Conservation (phyloP, 2,797 vertebrate species). For the Heteromormyrus szaboi region DNA sequence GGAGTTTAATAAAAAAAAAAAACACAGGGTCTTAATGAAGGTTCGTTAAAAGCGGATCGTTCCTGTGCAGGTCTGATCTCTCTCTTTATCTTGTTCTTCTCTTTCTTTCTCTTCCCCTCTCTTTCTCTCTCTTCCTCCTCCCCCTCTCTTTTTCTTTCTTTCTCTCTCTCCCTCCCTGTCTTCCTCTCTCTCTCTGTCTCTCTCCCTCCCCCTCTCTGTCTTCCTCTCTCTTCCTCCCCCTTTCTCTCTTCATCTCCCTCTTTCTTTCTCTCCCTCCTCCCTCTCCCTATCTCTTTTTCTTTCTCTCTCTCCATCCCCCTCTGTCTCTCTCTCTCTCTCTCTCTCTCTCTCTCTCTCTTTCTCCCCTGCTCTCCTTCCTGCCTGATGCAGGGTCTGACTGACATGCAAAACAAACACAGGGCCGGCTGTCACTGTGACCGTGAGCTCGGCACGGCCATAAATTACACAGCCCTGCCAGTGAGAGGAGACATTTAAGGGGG, state of each 20-base stretch:
- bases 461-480: not conserved
- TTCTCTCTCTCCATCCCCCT: not conserved
- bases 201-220: not conserved
- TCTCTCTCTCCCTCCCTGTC: not conserved
- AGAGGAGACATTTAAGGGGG: not conserved
- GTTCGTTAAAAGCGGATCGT: not conserved
- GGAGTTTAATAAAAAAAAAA: not conserved
- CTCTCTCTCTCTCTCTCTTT: not conserved
- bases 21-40: not conserved
- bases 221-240: not conserved
- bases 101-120: not conserved
- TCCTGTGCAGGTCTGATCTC: not conserved
- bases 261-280: not conserved
- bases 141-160: not conserved
- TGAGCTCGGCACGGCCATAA: not conserved
- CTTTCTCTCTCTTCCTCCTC: not conserved
- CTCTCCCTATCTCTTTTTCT: not conserved
- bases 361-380: not conserved
- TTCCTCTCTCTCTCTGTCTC: not conserved
- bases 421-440: not conserved
- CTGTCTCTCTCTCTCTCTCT: not conserved
- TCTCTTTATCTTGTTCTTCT: not conserved
- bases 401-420: slow-evolving; percentile 10
- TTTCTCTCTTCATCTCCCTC: not conserved
- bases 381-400: not conserved